A percentile compares a stretch with the other conserved stretches of the same genome.
Evolutionary conservation across 1,140 invertebrate genomes (phyloP).

Genomic region (Pomacea maculata): DNA sequence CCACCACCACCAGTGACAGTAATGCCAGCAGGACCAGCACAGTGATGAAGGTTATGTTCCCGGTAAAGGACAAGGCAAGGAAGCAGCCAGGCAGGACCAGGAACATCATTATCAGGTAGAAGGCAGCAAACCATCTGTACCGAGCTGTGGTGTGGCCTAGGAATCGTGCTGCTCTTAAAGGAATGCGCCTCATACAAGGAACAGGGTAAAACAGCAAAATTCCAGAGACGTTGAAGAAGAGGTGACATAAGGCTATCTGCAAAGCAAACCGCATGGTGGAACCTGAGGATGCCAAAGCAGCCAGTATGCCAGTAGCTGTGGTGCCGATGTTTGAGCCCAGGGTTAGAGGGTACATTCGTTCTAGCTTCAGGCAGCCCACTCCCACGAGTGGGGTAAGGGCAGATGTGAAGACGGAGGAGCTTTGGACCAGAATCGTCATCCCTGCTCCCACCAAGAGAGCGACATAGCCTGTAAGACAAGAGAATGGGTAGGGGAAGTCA

Average conservation of each 20-base stretch:
- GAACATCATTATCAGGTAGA: slow-evolving; percentile 70
- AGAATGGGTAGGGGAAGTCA: slow-evolving; percentile 66
- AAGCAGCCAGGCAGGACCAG: slow-evolving; percentile 67
- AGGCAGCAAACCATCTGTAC: slow-evolving; percentile 71
- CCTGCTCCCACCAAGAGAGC: slow-evolving; percentile 70
- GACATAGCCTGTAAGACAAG: slow-evolving; percentile 69
- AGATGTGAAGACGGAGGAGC: slow-evolving; percentile 74
- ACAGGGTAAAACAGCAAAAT: slow-evolving; percentile 73
- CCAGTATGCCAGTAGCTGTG: slow-evolving; percentile 71
- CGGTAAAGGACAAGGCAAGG: slow-evolving; percentile 64
- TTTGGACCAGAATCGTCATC: slow-evolving; percentile 73
- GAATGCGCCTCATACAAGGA: slow-evolving; percentile 69
- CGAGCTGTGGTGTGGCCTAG: slow-evolving; percentile 68
- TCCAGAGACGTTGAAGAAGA: slow-evolving; percentile 73
- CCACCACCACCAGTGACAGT: slow-evolving; percentile 54
- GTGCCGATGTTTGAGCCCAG: slow-evolving; percentile 74
- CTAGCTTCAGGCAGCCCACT: slow-evolving; percentile 70
- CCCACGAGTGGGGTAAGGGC: slow-evolving; percentile 73
- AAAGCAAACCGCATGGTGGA: slow-evolving; percentile 64
- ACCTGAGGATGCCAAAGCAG: slow-evolving; percentile 66
- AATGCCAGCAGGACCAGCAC: slow-evolving; percentile 44
- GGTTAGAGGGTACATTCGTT: slow-evolving; percentile 72
- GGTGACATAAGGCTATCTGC: slow-evolving; percentile 72
- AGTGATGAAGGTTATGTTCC: slow-evolving; percentile 41
- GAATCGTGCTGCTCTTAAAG: slow-evolving; percentile 68